Conservation (phyloP, 2,797 vertebrate genomes). For the Oreonectes daqikongensis region DNA sequence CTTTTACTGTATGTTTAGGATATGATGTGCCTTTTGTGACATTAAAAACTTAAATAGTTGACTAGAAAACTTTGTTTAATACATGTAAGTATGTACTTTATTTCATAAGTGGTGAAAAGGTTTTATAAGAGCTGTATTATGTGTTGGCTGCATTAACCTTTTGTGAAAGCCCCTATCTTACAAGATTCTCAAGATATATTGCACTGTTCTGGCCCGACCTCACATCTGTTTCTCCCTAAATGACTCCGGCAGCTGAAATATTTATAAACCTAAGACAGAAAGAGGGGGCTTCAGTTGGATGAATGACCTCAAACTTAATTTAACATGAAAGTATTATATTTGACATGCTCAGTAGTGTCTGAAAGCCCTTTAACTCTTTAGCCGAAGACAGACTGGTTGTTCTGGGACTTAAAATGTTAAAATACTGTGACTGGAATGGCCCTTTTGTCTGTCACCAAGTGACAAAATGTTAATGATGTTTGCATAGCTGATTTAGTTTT, state of each 20-base stretch:
- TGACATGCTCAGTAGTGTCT: slow-evolving; percentile 12
- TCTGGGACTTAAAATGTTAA: not conserved
- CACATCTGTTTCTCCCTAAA: slow-evolving; percentile 37
- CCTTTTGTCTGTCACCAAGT: not conserved
- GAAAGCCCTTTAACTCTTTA: not conserved
- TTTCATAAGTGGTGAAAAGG: not conserved
- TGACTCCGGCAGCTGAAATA: slow-evolving; percentile 48
- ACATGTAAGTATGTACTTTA: not conserved
- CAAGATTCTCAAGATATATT: not conserved
- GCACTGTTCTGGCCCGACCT: slow-evolving; percentile 14
- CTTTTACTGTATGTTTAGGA: too few relatives aligned
- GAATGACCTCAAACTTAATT: slow-evolving; percentile 40
- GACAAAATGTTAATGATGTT: not conserved
- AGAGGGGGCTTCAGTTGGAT: slow-evolving; percentile 23
- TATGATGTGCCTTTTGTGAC: too few relatives aligned
- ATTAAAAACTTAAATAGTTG: too few relatives aligned
- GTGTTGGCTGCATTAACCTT: slow-evolving; percentile 31
- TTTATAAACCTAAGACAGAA: slow-evolving; percentile 47
- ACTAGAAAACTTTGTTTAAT: too few relatives aligned
- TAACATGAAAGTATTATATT: slow-evolving; percentile 18
- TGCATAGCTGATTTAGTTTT: not conserved
- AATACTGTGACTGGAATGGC: not conserved
- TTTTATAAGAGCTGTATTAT: slow-evolving; percentile 12
- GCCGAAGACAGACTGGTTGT: not conserved
- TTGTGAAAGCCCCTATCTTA: not conserved